These are phyloP conservation scores for Lepeophtheirus nordmannii DNA, from an alignment of 2,888 invertebrate species.

Conservation along the genomic window DNA sequence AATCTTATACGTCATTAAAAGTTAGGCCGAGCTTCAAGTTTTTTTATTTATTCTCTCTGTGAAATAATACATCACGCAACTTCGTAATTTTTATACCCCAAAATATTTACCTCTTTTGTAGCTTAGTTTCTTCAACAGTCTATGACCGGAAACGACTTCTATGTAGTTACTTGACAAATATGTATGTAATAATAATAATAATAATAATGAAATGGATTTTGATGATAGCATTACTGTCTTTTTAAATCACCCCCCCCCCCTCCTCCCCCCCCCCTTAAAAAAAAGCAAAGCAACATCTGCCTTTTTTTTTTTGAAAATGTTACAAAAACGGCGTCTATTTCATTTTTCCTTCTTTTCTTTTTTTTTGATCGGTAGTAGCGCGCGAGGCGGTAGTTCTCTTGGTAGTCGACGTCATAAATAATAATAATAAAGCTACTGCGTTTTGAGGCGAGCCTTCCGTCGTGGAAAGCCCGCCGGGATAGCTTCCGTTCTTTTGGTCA, in stretches of 20 bases:
- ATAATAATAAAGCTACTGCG: slow-evolving; percentile 1
- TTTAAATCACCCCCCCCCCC: background rate
- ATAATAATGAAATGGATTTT: background rate
- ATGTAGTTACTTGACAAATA: background rate
- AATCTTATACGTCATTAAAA: too few species aligned
- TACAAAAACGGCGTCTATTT: slow-evolving; percentile 8
- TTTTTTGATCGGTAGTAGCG: background rate
- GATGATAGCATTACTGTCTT: background rate
- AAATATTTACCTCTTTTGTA: too few species aligned
- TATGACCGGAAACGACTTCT: slow-evolving; percentile 1
- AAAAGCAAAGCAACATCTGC: slow-evolving; percentile 6
- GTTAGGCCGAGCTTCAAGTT: too few species aligned
- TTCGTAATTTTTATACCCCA: too few species aligned
- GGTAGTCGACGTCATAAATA: slow-evolving; percentile 6
- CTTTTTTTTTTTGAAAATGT: background rate
- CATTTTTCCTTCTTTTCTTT: background rate
- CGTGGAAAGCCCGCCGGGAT: background rate
- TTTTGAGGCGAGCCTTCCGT: background rate
- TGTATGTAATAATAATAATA: background rate
- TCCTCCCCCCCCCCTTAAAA: background rate
- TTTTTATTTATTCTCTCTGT: too few species aligned
- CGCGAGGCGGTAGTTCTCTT: slow-evolving; percentile 3
- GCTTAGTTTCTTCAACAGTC: too few species aligned
- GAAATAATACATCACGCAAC: too few species aligned
- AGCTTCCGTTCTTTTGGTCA: background rate